Base-by-base conservation (phyloP, 1,140 invertebrate genomes). In the Polypedilum pembai region DNA sequence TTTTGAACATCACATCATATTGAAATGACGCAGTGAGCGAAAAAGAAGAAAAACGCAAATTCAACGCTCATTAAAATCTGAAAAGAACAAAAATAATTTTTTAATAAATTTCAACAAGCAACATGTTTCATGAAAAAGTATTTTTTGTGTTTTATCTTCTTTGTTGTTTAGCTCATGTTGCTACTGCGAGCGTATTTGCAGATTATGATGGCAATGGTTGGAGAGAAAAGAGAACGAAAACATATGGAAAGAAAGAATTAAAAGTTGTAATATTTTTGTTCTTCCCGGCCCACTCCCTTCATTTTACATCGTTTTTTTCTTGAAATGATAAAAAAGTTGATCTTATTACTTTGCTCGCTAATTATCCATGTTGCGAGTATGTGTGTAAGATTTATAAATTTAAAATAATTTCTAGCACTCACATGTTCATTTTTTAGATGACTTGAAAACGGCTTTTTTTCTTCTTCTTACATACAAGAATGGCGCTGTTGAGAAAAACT, bases 71-170 rank as follows among this genome's bases (percentile, higher is more conserved):
- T 56, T 56, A 56, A 56, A 56, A 56, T 56, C 8, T 4, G 12
- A 56, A 15, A 56, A 56, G 24, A 33, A 33, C 24, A 33, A 33
- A 33, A 33, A 33, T 33, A 33, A 33, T 33, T 33, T 33, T 45
- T 56, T 56, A 56, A 56, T 56, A 56, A 56, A 56, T 56, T 56
- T 56, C n/a, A n/a, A 56, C 45, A 56, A 56, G 45, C 45, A 56
- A 56, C 45, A 56, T 56, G 45, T 56, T 56, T 56, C 45, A 56
- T 56, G 24, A 33, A 33, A 33, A 33, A 33, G 24, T 33, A 56
- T 15, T 56, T 56, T 56, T 56, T 56, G 12, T 56, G 4, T 56
- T 15, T 56, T 56, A n/a, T 56, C n/a, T 56, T 12, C 45, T 56
- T 56, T n/a, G 45, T 56, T 56, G 12, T 33, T 33, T 33, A 33